Evolutionary conservation across 2,797 vertebrate genomes (phyloP).

Genomic region (Poeciliopsis infans): DNA sequence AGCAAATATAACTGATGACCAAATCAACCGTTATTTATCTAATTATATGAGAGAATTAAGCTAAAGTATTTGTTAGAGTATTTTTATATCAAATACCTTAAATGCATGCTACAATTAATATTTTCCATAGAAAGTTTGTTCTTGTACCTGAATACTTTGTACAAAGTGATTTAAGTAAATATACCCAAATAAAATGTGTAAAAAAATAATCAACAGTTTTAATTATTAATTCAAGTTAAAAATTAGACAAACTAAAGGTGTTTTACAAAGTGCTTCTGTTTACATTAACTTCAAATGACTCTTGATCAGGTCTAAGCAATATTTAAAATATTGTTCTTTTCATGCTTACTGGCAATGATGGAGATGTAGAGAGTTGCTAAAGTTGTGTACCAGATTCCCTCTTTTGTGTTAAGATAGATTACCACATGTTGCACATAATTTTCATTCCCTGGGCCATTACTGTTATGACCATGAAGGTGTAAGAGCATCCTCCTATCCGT

Average conservation of each 20-base stretch:
- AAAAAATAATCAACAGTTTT: not conserved
- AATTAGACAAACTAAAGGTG: not conserved
- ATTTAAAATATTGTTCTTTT: not conserved
- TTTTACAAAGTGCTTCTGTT: not conserved
- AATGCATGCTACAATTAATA: not conserved
- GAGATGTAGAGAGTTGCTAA: not conserved
- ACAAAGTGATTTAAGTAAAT: not conserved
- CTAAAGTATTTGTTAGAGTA: not conserved
- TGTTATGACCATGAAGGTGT: not conserved
- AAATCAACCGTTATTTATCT: not conserved
- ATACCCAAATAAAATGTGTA: not conserved
- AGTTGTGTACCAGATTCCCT: not conserved
- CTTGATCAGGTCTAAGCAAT: not conserved
- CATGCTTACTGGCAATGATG: not conserved
- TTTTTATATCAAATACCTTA: not conserved
- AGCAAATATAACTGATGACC: not conserved
- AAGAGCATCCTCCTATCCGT: not conserved
- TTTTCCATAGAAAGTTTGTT: not conserved
- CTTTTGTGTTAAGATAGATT: not conserved
- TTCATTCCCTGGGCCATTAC: not conserved
- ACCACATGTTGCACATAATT: not conserved
- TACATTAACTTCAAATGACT: not conserved
- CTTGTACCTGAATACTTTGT: not conserved
- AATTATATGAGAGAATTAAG: not conserved
- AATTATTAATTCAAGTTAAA: not conserved